Evolutionary conservation across 1,140 invertebrate species (phyloP).

Genomic region (Drosophila nigromelanica): DNA sequence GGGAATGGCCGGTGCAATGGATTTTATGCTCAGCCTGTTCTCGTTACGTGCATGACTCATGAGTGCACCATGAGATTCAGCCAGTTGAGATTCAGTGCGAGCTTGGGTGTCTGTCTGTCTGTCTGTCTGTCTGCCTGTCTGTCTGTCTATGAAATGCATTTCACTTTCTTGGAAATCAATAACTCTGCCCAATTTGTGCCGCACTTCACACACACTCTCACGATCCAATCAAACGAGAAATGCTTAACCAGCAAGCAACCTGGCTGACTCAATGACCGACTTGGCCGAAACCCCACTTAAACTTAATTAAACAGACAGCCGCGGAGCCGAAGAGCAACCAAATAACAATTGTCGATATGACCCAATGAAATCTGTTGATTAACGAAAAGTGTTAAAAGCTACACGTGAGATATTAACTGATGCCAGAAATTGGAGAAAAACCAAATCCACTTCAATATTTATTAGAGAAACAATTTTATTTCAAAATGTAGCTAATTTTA

Average conservation of each 20-base stretch:
- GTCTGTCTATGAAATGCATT: conserved; percentile 54
- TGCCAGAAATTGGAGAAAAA: no score
- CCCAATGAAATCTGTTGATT: conserved; percentile 28
- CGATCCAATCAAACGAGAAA: conserved; percentile 46
- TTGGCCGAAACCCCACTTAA: conserved; percentile 29
- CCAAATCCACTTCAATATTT: no score
- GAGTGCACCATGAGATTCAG: conserved; percentile 15
- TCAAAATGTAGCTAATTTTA: no score
- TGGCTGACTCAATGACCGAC: conserved; percentile 19
- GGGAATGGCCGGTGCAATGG: conserved; percentile 37
- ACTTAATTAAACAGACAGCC: conserved; percentile 55
- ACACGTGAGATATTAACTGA: neutral
- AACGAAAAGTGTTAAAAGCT: conserved; percentile 18
- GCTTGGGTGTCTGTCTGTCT: neutral
- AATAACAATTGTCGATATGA: conserved; percentile 31
- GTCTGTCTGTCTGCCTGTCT: no score
- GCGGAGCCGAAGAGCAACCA: conserved; percentile 3
- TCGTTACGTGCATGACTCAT: conserved; percentile 54
- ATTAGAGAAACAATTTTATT: no score
- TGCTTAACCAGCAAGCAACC: conserved; percentile 2
- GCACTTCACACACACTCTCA: conserved; percentile 36
- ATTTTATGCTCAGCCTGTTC: conserved; percentile 67
- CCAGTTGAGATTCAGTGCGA: conserved; percentile 1
- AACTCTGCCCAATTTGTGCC: conserved; percentile 45
- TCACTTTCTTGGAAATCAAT: conserved; percentile 78